phyloP scores from a whole-genome alignment of 92 coral and sea anemone genomes.

The Nematostella vectensis region DNA sequence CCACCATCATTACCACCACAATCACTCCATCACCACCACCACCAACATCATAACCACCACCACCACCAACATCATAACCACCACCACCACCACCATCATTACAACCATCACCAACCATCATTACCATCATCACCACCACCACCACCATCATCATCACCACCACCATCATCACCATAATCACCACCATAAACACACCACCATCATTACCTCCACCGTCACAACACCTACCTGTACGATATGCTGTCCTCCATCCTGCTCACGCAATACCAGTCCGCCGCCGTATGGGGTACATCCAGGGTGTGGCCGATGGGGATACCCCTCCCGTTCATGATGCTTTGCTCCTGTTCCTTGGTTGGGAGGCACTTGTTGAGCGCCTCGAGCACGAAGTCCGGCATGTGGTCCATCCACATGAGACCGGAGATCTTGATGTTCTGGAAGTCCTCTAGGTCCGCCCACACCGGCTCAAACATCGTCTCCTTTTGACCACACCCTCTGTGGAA shows the following conservation, averaged over 20 bases:
- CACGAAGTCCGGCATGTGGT: conserved; percentile 98
- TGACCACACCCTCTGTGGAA: conserved; percentile 58
- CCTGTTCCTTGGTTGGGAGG: conserved; percentile 69
- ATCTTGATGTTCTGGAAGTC: conserved; percentile 85
- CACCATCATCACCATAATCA: no score
- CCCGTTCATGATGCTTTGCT: conserved; percentile 32
- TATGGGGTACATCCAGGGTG: conserved; percentile 33
- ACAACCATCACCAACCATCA: no score
- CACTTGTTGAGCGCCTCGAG: conserved; percentile 82
- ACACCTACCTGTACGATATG: conserved; percentile 16
- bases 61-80: no score
- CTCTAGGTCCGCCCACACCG: conserved; percentile 83
- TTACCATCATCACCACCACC: no score
- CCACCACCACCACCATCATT: no score
- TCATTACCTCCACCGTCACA: no score
- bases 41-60: no score
- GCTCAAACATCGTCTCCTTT: conserved; percentile 66
- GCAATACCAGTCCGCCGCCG: conserved; percentile 19
- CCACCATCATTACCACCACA: no score
- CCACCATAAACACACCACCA: no score
- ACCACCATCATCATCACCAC: no score
- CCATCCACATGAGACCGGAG: conserved; percentile 96
- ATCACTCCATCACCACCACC: no score
- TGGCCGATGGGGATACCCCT: conserved; percentile 18
- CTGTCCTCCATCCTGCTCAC: conserved; percentile 10